These are phyloP conservation scores for Amblyraja radiata DNA, from an alignment of 2,797 vertebrate species.

Conservation along the genomic window DNA sequence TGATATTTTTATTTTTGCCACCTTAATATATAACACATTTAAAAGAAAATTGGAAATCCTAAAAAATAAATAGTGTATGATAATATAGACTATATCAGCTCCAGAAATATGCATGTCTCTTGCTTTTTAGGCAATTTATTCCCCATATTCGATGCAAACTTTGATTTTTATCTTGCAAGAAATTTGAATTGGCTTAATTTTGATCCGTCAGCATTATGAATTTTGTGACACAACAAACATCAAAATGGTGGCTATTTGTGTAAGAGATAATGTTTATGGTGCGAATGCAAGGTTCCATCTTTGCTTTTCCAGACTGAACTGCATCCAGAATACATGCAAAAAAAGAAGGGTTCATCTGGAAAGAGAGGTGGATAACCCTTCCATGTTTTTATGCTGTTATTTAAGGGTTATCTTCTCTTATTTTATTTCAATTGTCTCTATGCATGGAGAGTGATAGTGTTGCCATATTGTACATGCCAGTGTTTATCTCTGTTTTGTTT, in stretches of 20 bases:
- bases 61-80: too few relatives aligned
- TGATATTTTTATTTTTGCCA: background rate
- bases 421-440: conserved; percentile 29
- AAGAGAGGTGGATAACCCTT: conserved; percentile 38
- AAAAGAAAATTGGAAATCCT: background rate
- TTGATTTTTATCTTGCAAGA: background rate
- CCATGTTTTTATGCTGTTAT: conserved; percentile 17
- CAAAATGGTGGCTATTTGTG: conserved; percentile 31
- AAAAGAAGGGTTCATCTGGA: conserved; percentile 34
- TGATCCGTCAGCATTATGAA: background rate
- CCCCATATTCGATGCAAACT: conserved; percentile 20
- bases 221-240: background rate
- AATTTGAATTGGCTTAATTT: background rate
- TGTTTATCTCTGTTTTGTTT: conserved; percentile 43
- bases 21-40: background rate
- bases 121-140: background rate
- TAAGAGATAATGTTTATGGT: conserved; percentile 26
- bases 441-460: conserved; percentile 14
- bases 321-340: conserved; percentile 32
- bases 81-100: background rate
- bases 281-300: conserved; percentile 34
- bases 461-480: background rate
- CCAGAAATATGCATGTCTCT: background rate
- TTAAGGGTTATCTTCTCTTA: conserved; percentile 33
- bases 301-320: conserved; percentile 38